A percentile compares a stretch with the other conserved stretches of the same genome.
Evolutionary conservation across 2,113 vertebrate genomes (phyloP).

Genomic region (Planiliza haematocheilus): DNA sequence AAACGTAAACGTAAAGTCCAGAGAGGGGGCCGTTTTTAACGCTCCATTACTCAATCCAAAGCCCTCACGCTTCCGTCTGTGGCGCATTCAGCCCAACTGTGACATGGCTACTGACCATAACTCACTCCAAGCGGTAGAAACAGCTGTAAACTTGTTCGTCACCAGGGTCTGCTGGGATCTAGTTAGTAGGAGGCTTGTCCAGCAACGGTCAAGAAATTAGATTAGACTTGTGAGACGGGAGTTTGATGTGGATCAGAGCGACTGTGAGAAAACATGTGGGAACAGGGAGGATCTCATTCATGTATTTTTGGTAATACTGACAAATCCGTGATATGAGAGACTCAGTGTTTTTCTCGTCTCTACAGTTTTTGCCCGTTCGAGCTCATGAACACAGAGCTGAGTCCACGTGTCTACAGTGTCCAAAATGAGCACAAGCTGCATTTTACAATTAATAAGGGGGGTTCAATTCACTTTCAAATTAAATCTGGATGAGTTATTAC

Average conservation of each 20-base stretch:
- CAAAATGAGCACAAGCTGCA: slow-evolving; percentile 11
- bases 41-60: not conserved
- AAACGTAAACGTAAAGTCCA: slow-evolving; percentile 36
- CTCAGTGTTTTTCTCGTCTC: not conserved
- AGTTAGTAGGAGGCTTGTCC: slow-evolving; percentile 8
- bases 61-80: slow-evolving; percentile 12
- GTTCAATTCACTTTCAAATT: slow-evolving; percentile 43
- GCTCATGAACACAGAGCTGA: slow-evolving; percentile 31
- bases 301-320: slow-evolving; percentile 40
- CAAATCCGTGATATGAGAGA: not conserved
- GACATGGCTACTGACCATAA: too few species aligned
- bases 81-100: slow-evolving; percentile 54
- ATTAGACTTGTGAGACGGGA: slow-evolving; percentile 1
- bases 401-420: not conserved
- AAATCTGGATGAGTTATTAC: slow-evolving; percentile 9
- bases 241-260: too few species aligned
- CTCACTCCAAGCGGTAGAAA: slow-evolving; percentile 50
- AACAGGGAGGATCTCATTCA: slow-evolving; percentile 22
- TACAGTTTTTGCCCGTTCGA: slow-evolving; percentile 4
- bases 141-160: slow-evolving; percentile 66
- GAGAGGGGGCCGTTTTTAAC: slow-evolving; percentile 15
- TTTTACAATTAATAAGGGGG: slow-evolving; percentile 1
- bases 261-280: too few species aligned
- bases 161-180: slow-evolving; percentile 28
- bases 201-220: slow-evolving; percentile 17